Evolutionary conservation across 2,888 invertebrate genomes (phyloP).

Genomic region (Thera obeliscata): DNA sequence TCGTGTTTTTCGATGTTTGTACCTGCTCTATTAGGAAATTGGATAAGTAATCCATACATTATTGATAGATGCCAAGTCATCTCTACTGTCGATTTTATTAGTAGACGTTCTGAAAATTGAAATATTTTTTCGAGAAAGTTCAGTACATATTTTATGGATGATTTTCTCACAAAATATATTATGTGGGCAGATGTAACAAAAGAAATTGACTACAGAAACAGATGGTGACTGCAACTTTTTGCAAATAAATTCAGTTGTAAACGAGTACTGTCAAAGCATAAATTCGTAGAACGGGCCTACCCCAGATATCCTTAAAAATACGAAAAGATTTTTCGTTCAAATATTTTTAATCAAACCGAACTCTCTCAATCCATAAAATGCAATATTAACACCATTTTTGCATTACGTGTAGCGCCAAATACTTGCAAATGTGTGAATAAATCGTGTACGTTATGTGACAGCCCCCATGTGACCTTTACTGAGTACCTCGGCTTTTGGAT

Average conservation of each 20-base stretch:
- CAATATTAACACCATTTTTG: slow-evolving; percentile 75
- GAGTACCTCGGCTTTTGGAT: slow-evolving; percentile 58
- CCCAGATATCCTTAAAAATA: slow-evolving; percentile 49
- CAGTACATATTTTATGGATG: neutral
- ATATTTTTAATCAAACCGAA: slow-evolving; percentile 71
- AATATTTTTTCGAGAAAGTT: slow-evolving; percentile 3
- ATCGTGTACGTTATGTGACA: slow-evolving; percentile 72
- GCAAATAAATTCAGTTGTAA: slow-evolving; percentile 42
- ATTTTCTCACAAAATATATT: neutral
- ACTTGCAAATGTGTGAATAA: slow-evolving; percentile 68
- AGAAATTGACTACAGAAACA: slow-evolving; percentile 22
- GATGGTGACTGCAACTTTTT: slow-evolving; percentile 28
- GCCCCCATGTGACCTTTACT: slow-evolving; percentile 59
- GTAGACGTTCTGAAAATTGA: slow-evolving; percentile 14
- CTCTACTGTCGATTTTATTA: slow-evolving; percentile 41
- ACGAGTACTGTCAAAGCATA: slow-evolving; percentile 41
- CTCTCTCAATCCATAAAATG: slow-evolving; percentile 70
- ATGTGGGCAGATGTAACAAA: slow-evolving; percentile 17
- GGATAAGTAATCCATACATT: slow-evolving; percentile 65
- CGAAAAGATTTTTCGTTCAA: slow-evolving; percentile 55
- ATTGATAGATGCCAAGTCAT: slow-evolving; percentile 53
- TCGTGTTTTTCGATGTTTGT: slow-evolving; percentile 57
- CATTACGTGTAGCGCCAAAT: slow-evolving; percentile 71
- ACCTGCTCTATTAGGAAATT: slow-evolving; percentile 62
- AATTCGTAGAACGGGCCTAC: slow-evolving; percentile 49